These are phyloP conservation scores for Hyppa rectilinea DNA, from an alignment of 2,888 invertebrate species.

Conservation along the genomic window DNA sequence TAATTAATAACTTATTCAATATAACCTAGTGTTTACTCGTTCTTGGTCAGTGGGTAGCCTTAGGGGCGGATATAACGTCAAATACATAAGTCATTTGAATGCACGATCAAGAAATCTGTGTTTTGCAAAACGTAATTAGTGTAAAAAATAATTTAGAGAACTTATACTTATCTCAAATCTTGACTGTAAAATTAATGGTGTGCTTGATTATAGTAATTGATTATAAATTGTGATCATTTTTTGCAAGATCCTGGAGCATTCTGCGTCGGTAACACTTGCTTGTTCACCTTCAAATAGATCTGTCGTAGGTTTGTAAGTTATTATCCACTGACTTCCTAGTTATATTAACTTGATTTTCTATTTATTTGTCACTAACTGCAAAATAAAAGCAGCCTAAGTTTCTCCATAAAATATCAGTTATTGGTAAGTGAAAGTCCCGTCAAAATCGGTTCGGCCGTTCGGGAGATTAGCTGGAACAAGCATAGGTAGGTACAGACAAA, in stretches of 20 bases:
- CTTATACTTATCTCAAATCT: not conserved
- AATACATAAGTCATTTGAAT: not conserved
- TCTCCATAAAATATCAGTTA: too few species aligned
- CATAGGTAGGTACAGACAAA: too few species aligned
- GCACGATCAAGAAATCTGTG: not conserved
- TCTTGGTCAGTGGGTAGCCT: too few species aligned
- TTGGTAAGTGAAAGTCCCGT: too few species aligned
- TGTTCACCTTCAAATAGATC: slow-evolving; percentile 38
- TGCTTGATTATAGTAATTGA: not conserved
- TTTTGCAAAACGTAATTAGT: not conserved
- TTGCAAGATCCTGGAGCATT: slow-evolving; percentile 8
- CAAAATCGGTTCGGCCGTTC: too few species aligned
- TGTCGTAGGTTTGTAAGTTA: slow-evolving; percentile 9
- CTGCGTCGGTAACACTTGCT: not conserved
- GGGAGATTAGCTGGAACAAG: too few species aligned
- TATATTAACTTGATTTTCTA: not conserved
- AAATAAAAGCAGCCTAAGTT: too few species aligned
- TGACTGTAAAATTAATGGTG: not conserved
- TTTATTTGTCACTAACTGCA: too few species aligned
- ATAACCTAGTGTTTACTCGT: slow-evolving; percentile 9
- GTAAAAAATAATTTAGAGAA: not conserved
- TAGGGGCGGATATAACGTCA: slow-evolving; percentile 3
- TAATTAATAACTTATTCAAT: slow-evolving; percentile 4
- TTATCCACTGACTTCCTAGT: slow-evolving; percentile 39
- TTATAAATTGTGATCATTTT: slow-evolving; percentile 4